A percentile compares a stretch with the other conserved stretches of the same genome.
Evolutionary conservation across 1,140 invertebrate genomes (phyloP).

Genomic region (Danaus plexippus): DNA sequence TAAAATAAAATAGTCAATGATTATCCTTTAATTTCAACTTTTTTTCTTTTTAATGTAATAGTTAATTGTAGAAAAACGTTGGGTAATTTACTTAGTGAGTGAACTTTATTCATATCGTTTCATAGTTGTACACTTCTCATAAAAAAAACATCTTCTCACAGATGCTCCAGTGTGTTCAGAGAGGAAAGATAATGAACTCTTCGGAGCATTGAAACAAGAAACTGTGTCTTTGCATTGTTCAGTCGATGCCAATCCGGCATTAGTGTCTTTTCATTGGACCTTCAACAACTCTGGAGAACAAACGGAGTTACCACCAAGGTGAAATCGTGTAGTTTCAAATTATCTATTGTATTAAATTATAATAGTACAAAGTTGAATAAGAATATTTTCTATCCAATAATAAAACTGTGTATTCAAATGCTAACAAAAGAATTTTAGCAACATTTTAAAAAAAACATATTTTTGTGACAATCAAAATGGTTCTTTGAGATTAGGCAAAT

Average conservation of each 20-base stretch:
- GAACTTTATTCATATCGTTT: too few species aligned
- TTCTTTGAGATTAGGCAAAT: constrained; percentile 1
- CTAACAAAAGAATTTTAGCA: too few species aligned
- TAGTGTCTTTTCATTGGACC: constrained; percentile 88
- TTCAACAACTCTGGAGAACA: constrained; percentile 91
- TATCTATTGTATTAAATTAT: constrained; percentile 7
- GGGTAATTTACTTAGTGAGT: too few species aligned
- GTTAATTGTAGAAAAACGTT: too few species aligned
- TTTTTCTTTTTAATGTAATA: too few species aligned
- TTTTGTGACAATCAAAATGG: too few species aligned
- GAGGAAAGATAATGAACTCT: constrained; percentile 79
- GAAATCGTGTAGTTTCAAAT: constrained; percentile 1
- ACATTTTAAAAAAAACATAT: too few species aligned
- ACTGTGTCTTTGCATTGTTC: constrained; percentile 85
- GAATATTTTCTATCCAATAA: too few species aligned
- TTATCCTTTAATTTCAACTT: too few species aligned
- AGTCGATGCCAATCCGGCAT: constrained; percentile 87
- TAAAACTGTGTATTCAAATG: too few species aligned
- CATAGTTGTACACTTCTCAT: too few species aligned
- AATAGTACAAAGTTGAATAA: background rate
- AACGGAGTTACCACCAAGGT: constrained; percentile 79
- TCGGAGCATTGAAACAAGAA: constrained; percentile 88
- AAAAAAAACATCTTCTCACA: constrained; percentile 47
- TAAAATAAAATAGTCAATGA: too few species aligned
- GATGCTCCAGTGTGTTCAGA: constrained; percentile 87